Evolutionary conservation across 2,113 vertebrate genomes (phyloP).

Genomic region (Phylloscopus trochilus): DNA sequence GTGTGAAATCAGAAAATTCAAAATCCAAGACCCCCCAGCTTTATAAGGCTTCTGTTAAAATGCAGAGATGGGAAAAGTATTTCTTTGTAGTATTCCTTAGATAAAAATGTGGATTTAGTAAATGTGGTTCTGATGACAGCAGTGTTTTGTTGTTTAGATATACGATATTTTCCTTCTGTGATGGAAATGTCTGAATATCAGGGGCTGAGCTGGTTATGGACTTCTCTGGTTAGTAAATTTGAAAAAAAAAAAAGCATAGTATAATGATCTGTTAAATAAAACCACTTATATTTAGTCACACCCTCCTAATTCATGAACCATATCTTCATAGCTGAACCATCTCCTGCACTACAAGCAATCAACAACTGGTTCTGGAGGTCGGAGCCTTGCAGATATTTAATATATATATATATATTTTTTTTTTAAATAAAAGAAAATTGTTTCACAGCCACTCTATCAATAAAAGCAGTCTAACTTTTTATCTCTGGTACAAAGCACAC

Average conservation of each 20-base stretch:
- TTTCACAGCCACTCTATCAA: conserved; percentile 31
- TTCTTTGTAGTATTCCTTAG: neutral
- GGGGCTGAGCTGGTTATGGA: neutral
- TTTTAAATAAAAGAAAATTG: neutral
- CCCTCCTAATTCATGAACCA: neutral
- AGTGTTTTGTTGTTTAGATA: neutral
- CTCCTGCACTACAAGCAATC: neutral
- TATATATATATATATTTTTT: too few relatives aligned
- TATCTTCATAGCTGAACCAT: neutral
- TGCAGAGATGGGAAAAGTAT: neutral
- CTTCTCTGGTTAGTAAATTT: neutral
- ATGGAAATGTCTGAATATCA: neutral
- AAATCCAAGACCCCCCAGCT: neutral
- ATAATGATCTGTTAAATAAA: conserved; percentile 15
- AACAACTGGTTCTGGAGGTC: neutral
- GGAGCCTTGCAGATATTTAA: neutral
- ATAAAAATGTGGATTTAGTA: neutral
- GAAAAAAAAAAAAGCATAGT: neutral
- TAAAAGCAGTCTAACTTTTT: neutral
- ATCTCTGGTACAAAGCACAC: conserved; percentile 34
- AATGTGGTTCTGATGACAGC: neutral
- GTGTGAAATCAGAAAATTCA: neutral
- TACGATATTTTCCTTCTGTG: neutral
- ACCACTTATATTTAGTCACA: neutral
- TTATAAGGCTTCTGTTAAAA: neutral